phyloP scores from a whole-genome alignment of 2,797 vertebrate species.

The Enteromius viviparus region DNA sequence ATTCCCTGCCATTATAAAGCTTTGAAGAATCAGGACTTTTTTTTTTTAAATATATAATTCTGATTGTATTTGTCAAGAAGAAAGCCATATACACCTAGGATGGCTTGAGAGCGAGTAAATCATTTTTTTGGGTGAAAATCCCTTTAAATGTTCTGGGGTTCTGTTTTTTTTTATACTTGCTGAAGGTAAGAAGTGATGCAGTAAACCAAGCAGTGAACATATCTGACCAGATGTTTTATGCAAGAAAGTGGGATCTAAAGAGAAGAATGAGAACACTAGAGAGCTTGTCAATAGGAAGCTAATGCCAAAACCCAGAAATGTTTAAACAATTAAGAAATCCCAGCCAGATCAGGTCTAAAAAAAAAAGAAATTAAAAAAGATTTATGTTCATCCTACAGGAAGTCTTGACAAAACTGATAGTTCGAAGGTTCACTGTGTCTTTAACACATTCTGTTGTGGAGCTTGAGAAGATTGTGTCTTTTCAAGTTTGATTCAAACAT shows the following conservation, averaged over 20 bases:
- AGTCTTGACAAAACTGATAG: constrained; percentile 9
- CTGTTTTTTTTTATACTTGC: background rate
- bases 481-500: constrained; percentile 5
- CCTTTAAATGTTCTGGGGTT: background rate
- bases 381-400: background rate
- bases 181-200: background rate
- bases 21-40: background rate
- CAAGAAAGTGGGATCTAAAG: background rate
- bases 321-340: background rate
- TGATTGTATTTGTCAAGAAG: background rate
- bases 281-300: background rate
- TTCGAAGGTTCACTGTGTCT: constrained; percentile 13
- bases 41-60: background rate
- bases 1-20: background rate
- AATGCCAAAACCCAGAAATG: background rate
- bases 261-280: background rate
- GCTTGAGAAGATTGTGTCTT: background rate
- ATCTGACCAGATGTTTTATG: background rate
- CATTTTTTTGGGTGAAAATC: background rate
- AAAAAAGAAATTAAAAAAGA: background rate
- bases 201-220: background rate
- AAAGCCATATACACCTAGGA: background rate
- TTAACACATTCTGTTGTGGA: background rate
- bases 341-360: background rate
- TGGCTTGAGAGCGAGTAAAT: background rate